These are phyloP conservation scores for Philaenus spumarius DNA, from an alignment of 1,140 invertebrate genomes.

Conservation along the genomic window DNA sequence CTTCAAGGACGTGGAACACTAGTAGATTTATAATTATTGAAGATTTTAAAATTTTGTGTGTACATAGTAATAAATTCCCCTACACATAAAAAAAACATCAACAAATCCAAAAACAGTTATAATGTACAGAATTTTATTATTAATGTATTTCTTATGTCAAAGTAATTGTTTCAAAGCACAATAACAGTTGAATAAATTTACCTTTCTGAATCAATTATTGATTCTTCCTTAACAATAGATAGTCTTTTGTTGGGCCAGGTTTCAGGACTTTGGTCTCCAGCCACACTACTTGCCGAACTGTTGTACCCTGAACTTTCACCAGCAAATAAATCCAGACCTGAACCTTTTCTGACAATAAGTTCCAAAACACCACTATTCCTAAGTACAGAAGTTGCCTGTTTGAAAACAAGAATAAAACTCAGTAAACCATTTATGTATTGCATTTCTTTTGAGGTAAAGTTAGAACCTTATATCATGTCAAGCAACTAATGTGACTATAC, in stretches of 20 bases:
- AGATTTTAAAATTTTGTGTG: too few species aligned
- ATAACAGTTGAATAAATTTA: background rate
- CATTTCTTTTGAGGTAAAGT: slow-evolving; percentile 16
- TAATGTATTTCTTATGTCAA: too few species aligned
- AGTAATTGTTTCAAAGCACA: too few species aligned
- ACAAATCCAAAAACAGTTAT: too few species aligned
- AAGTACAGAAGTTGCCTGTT: slow-evolving; percentile 64
- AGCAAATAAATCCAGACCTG: slow-evolving; percentile 66
- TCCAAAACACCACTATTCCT: slow-evolving; percentile 66
- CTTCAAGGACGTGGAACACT: too few species aligned
- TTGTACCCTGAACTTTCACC: slow-evolving; percentile 74
- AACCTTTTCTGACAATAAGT: slow-evolving; percentile 61
- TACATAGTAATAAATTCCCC: too few species aligned
- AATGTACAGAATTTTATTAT: too few species aligned
- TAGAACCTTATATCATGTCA: too few species aligned
- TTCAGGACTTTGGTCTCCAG: slow-evolving; percentile 53
- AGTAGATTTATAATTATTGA: too few species aligned
- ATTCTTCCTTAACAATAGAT: slow-evolving; percentile 60
- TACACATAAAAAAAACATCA: too few species aligned
- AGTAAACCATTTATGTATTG: too few species aligned
- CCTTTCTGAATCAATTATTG: slow-evolving; percentile 28
- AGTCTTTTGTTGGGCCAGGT: slow-evolving; percentile 53
- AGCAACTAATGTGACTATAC: background rate
- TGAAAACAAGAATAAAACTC: too few species aligned
- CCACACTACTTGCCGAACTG: slow-evolving; percentile 67